Conservation (phyloP, 2,888 invertebrate species). For the Arenicola marina region DNA sequence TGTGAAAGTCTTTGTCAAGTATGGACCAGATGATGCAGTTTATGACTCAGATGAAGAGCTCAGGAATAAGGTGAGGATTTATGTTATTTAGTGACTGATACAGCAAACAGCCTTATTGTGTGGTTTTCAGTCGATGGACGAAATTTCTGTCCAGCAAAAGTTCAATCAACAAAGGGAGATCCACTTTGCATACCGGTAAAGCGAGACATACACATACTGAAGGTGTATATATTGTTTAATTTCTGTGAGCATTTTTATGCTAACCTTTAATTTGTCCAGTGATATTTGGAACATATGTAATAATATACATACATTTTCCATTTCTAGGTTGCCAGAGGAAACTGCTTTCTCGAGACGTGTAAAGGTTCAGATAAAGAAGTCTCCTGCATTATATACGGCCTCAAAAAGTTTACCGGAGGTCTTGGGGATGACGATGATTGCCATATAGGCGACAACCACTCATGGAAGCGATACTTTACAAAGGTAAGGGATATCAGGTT, state of each 20-base stretch:
- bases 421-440: conserved; percentile 63
- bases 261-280: conserved; percentile 3
- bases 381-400: conserved; percentile 57
- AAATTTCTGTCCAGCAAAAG: too few species aligned
- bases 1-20: conserved; percentile 48
- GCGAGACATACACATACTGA: too few species aligned
- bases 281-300: not conserved
- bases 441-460: conserved; percentile 49
- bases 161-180: too few species aligned
- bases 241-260: too few species aligned
- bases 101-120: too few species aligned
- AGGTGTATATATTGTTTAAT: too few species aligned
- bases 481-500: conserved; percentile 42
- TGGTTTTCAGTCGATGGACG: too few species aligned
- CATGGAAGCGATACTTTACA: conserved; percentile 62
- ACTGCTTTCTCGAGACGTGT: conserved; percentile 55
- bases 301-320: not conserved
- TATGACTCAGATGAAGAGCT: conserved; percentile 57
- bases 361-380: conserved; percentile 37
- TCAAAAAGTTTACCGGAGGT: conserved; percentile 63
- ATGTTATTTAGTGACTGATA: too few species aligned
- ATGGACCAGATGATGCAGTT: conserved; percentile 60
- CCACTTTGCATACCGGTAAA: too few species aligned
- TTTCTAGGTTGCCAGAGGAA: conserved; percentile 60
- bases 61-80: conserved; percentile 51